A percentile compares a stretch with the other conserved stretches of the same genome.
Conservation (phyloP, 2,888 invertebrate genomes). For the Drosophila diplacantha region DNA sequence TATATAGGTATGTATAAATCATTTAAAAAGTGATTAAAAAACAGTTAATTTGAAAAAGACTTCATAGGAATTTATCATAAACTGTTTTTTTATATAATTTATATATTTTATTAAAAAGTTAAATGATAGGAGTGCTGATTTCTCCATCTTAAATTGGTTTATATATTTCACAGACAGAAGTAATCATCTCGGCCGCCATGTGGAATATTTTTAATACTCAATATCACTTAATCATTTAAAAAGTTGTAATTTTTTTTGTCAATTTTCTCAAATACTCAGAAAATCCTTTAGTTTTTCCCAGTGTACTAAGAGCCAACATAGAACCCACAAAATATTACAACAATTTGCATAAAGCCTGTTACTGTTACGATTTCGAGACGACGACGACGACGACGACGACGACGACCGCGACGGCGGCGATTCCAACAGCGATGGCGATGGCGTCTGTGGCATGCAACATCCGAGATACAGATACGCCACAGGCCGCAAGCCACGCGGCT, state of each 20-base stretch:
- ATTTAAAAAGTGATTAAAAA: too few species aligned
- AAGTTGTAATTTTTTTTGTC: too few species aligned
- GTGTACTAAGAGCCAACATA: constrained; percentile 19
- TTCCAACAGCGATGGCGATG: constrained; percentile 43
- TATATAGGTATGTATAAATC: too few species aligned
- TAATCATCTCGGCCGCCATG: background rate
- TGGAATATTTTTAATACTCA: background rate
- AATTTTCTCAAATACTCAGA: too few species aligned
- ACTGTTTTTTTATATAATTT: too few species aligned
- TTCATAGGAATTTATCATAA: background rate
- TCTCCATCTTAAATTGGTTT: background rate
- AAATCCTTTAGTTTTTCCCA: background rate
- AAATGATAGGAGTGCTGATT: background rate
- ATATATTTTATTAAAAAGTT: background rate
- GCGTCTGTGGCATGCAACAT: constrained; percentile 52
- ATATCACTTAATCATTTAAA: background rate
- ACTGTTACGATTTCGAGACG: constrained; percentile 63
- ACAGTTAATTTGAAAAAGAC: too few species aligned
- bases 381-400: constrained; percentile 12
- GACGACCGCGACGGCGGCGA: constrained; percentile 22
- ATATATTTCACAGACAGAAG: background rate
- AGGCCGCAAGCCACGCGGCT: constrained; percentile 49
- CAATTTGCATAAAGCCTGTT: constrained; percentile 70
- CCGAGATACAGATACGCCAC: constrained; percentile 66
- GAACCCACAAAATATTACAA: constrained; percentile 64